These are phyloP conservation scores for Periophthalmus magnuspinnatus DNA, from an alignment of 2,797 vertebrate species.

Conservation along the genomic window DNA sequence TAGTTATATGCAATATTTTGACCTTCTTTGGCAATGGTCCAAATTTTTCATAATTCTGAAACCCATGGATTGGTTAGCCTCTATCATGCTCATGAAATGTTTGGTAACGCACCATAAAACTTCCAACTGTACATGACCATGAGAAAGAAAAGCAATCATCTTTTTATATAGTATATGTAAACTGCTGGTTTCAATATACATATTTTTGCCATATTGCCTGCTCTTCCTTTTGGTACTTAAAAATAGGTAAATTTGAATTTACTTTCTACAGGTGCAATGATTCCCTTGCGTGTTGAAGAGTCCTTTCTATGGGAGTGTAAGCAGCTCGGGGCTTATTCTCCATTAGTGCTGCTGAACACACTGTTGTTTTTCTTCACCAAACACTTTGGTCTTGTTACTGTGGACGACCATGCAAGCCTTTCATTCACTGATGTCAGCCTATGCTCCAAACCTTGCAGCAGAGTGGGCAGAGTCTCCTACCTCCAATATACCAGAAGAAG, in stretches of 20 bases:
- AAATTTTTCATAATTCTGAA: too few species aligned
- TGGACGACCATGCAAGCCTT: conserved; percentile 87
- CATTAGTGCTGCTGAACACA: conserved; percentile 93
- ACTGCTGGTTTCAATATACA: too few species aligned
- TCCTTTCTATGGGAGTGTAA: conserved; percentile 97
- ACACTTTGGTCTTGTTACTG: conserved; percentile 87
- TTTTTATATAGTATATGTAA: too few species aligned
- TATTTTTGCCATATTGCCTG: too few species aligned
- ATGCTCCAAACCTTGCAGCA: conserved; percentile 80
- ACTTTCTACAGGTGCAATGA: conserved; percentile 21
- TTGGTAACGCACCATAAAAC: too few species aligned
- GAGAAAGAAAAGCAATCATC: too few species aligned
- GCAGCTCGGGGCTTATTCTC: conserved; percentile 94
- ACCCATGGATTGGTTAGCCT: too few species aligned
- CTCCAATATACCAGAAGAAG: conserved; percentile 81
- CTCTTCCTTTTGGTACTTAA: too few species aligned
- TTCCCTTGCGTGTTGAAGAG: conserved; percentile 92
- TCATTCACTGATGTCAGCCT: conserved; percentile 88
- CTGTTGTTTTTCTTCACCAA: conserved; percentile 96
- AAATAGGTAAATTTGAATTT: neutral
- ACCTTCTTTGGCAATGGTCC: too few species aligned
- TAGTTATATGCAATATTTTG: too few species aligned
- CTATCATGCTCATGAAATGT: too few species aligned
- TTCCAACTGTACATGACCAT: too few species aligned
- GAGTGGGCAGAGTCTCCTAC: conserved; percentile 84